A percentile compares a stretch with the other conserved stretches of the same genome.
Evolutionary conservation across 2,797 vertebrate species (phyloP).

Genomic region (Myripristis murdjan): DNA sequence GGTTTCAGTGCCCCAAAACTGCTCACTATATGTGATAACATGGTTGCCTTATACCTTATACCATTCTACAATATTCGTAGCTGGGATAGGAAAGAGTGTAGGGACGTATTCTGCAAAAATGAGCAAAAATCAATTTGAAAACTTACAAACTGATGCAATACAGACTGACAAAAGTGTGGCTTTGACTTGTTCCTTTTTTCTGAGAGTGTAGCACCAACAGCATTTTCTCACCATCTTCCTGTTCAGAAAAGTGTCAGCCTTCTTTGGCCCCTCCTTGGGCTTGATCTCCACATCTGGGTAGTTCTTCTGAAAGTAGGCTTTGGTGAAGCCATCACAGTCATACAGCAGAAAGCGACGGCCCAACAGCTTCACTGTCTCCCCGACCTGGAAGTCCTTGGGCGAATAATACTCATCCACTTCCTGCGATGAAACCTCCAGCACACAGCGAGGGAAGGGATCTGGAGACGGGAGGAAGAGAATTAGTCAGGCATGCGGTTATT

Average conservation of each 20-base stretch:
- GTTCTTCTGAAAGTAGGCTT: conserved; percentile 88
- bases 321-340: conserved; percentile 92
- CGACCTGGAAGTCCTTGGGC: conserved; percentile 92
- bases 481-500: too few species aligned
- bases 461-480: conserved; percentile 5
- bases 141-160: too few species aligned
- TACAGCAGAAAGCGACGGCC: conserved; percentile 90
- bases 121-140: too few species aligned
- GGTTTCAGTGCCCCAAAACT: too few species aligned
- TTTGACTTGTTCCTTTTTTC: too few species aligned
- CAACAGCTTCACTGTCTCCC: conserved; percentile 86
- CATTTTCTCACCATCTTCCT: conserved; percentile 81
- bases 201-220: too few species aligned
- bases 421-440: conserved; percentile 90
- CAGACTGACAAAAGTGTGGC: too few species aligned
- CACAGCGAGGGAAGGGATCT: conserved; percentile 92
- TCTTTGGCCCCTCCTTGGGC: conserved; percentile 76
- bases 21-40: too few species aligned
- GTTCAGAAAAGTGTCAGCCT: conserved; percentile 43
- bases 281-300: conserved; percentile 86
- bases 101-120: too few species aligned
- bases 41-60: too few species aligned
- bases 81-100: too few species aligned
- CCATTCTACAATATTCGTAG: too few species aligned
- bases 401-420: conserved; percentile 93